These are phyloP conservation scores for Chinchilla lanigera DNA, from an alignment of 2,113 vertebrate species.

Conservation along the genomic window DNA sequence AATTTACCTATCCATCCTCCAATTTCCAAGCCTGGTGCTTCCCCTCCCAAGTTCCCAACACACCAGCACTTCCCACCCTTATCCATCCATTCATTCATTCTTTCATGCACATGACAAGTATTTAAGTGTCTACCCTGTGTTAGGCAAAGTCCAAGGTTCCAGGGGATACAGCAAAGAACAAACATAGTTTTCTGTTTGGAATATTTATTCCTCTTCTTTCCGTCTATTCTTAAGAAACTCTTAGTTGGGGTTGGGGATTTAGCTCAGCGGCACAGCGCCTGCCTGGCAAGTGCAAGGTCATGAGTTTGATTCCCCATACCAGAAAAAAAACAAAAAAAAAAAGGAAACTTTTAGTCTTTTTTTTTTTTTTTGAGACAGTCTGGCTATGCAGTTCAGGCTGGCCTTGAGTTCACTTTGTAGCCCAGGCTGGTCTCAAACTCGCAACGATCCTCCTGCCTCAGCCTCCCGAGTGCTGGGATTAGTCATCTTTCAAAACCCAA, in stretches of 20 bases:
- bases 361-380: too few species aligned
- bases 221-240: slow-evolving; percentile 13
- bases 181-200: slow-evolving; percentile 1
- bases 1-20: not conserved
- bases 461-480: too few species aligned
- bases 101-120: slow-evolving; percentile 34
- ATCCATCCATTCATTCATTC: not conserved
- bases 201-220: not conserved
- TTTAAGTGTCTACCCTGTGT: not conserved
- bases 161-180: not conserved
- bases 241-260: too few species aligned
- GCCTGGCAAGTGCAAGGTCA: too few species aligned
- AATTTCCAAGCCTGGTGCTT: not conserved
- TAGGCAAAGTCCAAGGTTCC: slow-evolving; percentile 18
- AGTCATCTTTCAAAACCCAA: slow-evolving; percentile 39
- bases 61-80: not conserved
- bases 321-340: too few species aligned
- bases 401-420: too few species aligned
- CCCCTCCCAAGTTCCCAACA: not conserved
- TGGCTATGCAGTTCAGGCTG: too few species aligned
- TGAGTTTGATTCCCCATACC: too few species aligned
- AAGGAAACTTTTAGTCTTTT: too few species aligned
- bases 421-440: too few species aligned
- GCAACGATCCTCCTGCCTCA: too few species aligned
- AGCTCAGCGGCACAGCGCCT: too few species aligned